Evolutionary conservation across 1,140 invertebrate genomes (phyloP).

Genomic region (Ceratina japonica): DNA sequence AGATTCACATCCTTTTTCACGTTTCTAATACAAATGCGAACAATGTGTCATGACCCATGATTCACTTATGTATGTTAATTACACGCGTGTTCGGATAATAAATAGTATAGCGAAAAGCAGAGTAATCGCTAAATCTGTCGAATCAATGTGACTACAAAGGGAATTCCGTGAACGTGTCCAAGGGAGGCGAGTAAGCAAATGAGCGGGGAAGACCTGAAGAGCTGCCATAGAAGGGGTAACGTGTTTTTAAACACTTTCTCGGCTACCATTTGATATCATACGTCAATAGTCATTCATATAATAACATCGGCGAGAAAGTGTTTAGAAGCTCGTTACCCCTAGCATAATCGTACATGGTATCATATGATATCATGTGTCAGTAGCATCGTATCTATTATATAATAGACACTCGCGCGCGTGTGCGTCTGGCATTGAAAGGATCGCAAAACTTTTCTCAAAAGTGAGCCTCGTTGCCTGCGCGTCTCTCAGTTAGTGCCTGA

Average conservation of each 20-base stretch:
- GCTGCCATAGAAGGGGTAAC: background rate
- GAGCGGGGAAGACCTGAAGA: too few relatives aligned
- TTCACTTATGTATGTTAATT: background rate
- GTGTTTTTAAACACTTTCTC: background rate
- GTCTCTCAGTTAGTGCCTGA: background rate
- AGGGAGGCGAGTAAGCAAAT: too few relatives aligned
- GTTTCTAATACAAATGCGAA: background rate
- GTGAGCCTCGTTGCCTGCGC: background rate
- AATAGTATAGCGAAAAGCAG: rapidly evolving
- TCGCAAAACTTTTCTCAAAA: slow-evolving; percentile 15
- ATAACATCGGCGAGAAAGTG: too few relatives aligned
- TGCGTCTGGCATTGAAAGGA: slow-evolving; percentile 3
- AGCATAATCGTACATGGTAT: too few relatives aligned
- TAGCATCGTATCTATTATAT: too few relatives aligned
- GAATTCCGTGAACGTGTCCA: background rate
- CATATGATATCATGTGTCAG: background rate
- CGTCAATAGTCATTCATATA: too few relatives aligned
- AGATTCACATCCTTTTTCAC: background rate
- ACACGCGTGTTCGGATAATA: background rate
- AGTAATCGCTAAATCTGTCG: background rate
- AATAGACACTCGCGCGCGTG: slow-evolving; percentile 1
- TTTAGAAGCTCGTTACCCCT: too few relatives aligned
- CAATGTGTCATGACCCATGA: background rate
- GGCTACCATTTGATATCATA: too few relatives aligned
- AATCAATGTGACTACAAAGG: background rate